Evolutionary conservation across 1,140 invertebrate genomes (phyloP), one percentile per base, ranked within the genome.

Genomic region (Artemia franciscana): DNA sequence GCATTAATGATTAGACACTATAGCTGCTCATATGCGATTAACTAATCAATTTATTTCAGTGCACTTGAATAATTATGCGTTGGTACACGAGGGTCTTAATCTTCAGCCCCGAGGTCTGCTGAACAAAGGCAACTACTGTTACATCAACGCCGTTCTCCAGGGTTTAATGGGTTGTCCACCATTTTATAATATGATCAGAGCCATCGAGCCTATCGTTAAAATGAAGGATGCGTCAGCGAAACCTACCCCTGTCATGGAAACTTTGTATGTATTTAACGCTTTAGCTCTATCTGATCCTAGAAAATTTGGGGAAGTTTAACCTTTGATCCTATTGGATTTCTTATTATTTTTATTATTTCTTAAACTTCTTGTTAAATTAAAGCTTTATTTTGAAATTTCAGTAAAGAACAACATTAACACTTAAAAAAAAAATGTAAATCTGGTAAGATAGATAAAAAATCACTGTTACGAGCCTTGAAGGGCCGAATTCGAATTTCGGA

Each of bases 71-170:
- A 80, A 77, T 66, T 84, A 86, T 70, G 78, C 80, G 67, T 77
- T 87, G 67, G 84, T 88, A 68, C 81, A 85, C 70, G 77, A 80
- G 60, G 77, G 81, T 1, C 78, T 86, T 15, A 80, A 82, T 61
- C 72, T 93, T 18, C 78, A 85, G 68, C 91, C 90, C 0, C 80
- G 90, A 61, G 91, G 91, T 7, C 78, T 96, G 15, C 86, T 83
- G 30, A 95, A 95, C 74, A 81, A 84, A 60, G 88, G 85, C 59
- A 95, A 94, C 77, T 94, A 90, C 75, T 96, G 91, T 74, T 96
- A 94, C 69, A 88, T 93, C 25, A 95, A 96, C 75, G 88, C 91
- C 26, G 88, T 86, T 63, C 74, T 91, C 28, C 88, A 91, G 76
- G 89, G 91, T 0, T 74, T 95, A 59, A 75, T 95, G 0, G 89